Evolutionary conservation across 1,140 invertebrate genomes (phyloP).

Genomic region (Tetraneura akinire): DNA sequence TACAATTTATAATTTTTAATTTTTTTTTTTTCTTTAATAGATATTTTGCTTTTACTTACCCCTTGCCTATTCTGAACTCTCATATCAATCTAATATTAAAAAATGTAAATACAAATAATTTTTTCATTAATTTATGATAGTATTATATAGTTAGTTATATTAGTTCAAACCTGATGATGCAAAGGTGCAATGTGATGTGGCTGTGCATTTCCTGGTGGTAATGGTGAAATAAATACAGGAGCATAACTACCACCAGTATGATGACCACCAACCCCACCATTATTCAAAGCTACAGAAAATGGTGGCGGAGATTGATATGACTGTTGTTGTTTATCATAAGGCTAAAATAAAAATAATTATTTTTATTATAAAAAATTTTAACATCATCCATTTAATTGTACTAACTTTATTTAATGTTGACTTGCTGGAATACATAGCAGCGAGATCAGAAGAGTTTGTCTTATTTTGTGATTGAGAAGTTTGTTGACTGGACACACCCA

Average conservation of each 20-base stretch:
- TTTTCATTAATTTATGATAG: too few relatives aligned
- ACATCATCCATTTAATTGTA: neutral
- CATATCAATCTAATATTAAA: constrained; percentile 35
- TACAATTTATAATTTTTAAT: neutral
- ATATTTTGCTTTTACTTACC: constrained; percentile 5
- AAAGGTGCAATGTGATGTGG: constrained; percentile 42
- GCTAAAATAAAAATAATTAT: constrained; percentile 23
- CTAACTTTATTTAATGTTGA: constrained; percentile 37
- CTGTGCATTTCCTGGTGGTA: constrained; percentile 38
- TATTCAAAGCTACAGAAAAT: constrained; percentile 43
- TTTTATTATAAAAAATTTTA: neutral
- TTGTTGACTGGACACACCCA: constrained; percentile 40
- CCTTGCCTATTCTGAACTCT: constrained; percentile 36
- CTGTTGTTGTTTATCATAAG: constrained; percentile 49
- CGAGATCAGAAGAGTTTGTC: constrained; percentile 40
- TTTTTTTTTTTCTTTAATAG: neutral
- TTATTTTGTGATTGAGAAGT: constrained; percentile 41
- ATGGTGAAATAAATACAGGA: constrained; percentile 46
- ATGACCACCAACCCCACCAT: constrained; percentile 34
- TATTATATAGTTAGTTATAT: too few relatives aligned
- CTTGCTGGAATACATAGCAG: constrained; percentile 46
- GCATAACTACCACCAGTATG: constrained; percentile 42
- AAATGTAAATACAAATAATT: neutral
- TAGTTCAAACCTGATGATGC: constrained; percentile 43
- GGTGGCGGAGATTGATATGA: constrained; percentile 42